Conservation (phyloP, 2,797 vertebrate species). For the Pteronotus mesoamericanus region DNA sequence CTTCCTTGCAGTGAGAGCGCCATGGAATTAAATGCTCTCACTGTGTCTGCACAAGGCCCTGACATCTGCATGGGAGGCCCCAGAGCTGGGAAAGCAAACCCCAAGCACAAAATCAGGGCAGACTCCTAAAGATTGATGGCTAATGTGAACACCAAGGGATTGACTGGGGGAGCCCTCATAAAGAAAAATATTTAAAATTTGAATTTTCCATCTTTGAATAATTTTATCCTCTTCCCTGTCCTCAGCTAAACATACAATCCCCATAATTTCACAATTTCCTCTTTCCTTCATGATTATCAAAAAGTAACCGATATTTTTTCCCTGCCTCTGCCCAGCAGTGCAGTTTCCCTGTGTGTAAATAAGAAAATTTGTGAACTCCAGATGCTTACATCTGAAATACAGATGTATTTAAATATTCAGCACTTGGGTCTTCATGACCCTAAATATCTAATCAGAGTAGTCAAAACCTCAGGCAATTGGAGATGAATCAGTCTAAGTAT, state of each 20-base stretch:
- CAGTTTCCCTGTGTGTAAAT: not conserved
- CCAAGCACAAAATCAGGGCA: not conserved
- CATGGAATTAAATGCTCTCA: not conserved
- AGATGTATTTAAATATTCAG: not conserved
- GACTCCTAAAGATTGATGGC: not conserved
- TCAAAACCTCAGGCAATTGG: slow-evolving; percentile 5
- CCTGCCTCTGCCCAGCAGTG: not conserved
- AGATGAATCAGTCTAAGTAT: not conserved
- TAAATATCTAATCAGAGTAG: not conserved
- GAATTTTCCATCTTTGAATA: not conserved
- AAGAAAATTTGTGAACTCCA: not conserved
- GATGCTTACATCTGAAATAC: not conserved
- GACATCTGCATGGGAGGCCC: not conserved
- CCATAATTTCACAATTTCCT: not conserved
- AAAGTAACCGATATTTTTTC: not conserved
- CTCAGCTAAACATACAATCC: not conserved
- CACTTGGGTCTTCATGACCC: not conserved
- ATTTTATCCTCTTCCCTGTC: not conserved
- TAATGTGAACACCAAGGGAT: not conserved
- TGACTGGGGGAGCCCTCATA: not conserved
- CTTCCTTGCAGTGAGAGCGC: not conserved
- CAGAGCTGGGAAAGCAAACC: not conserved
- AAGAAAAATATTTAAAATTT: not conserved
- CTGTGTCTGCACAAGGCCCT: not conserved
- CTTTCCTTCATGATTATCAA: not conserved